phyloP scores from a whole-genome alignment of 2,797 vertebrate species.

The Onychomys torridus region DNA sequence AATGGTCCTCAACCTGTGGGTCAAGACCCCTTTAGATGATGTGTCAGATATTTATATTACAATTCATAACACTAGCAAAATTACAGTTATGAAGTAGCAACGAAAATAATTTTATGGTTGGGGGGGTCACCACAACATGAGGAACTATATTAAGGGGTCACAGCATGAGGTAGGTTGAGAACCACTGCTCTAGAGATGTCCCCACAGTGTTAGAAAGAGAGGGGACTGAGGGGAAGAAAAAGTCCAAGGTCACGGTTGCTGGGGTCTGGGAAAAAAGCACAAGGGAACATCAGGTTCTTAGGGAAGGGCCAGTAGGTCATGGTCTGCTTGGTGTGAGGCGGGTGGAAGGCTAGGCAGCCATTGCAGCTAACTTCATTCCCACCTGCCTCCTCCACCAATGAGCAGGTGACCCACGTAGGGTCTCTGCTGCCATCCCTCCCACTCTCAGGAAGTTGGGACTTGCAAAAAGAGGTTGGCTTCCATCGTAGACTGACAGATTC shows the following conservation, averaged over 20 bases:
- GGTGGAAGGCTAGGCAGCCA: not conserved
- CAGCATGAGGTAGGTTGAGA: not conserved
- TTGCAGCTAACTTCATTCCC: not conserved
- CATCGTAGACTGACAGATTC: not conserved
- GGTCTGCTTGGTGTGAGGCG: not conserved
- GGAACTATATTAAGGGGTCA: not conserved
- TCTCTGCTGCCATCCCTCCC: not conserved
- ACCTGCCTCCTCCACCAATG: too few relatives aligned
- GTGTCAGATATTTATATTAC: too few relatives aligned
- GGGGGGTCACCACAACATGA: not conserved
- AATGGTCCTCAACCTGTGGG: not conserved
- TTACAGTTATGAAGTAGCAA: not conserved
- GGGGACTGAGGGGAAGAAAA: not conserved
- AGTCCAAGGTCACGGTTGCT: not conserved
- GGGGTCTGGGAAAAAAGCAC: not conserved
- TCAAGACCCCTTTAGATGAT: fast-evolving
- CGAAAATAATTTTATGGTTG: not conserved
- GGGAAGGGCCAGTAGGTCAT: not conserved
- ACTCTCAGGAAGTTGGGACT: not conserved
- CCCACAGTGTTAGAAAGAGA: not conserved
- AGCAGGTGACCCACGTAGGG: not conserved
- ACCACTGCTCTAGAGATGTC: not conserved
- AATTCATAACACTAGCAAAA: not conserved
- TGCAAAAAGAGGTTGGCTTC: not conserved
- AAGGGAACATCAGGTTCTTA: not conserved